These are phyloP conservation scores for Microtus montanus DNA, from an alignment of 2,113 vertebrate species.

Conservation along the genomic window DNA sequence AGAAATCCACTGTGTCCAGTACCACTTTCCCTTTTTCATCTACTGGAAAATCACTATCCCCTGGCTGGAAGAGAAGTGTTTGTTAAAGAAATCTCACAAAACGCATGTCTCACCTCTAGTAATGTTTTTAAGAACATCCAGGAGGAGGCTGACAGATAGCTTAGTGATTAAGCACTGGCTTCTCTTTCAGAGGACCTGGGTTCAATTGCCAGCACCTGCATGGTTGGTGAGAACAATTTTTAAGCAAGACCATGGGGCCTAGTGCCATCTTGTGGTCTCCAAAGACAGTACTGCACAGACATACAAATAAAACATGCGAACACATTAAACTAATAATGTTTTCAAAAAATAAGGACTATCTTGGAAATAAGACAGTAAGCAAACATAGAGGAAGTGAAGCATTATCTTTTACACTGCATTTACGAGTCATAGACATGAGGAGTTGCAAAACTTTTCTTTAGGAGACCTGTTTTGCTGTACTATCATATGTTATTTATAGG, in stretches of 20 bases:
- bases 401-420: neutral
- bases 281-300: neutral
- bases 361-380: neutral
- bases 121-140: neutral
- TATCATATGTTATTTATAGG: neutral
- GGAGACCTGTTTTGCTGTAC: neutral
- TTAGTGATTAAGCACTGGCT: neutral
- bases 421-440: neutral
- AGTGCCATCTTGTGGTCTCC: no score
- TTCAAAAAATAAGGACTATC: no score
- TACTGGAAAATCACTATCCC: conserved; percentile 77
- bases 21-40: conserved; percentile 77
- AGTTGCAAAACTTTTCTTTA: neutral
- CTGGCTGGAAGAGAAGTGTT: conserved; percentile 75
- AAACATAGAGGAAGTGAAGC: no score
- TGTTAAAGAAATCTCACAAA: neutral
- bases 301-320: neutral
- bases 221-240: no score
- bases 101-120: rapidly evolving
- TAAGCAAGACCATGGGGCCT: no score
- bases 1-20: conserved; percentile 46
- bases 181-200: neutral
- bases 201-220: neutral
- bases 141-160: neutral
- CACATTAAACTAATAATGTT: neutral